phyloP scores from a whole-genome alignment of 2,888 invertebrate genomes.

The Sphinx pinastri region DNA sequence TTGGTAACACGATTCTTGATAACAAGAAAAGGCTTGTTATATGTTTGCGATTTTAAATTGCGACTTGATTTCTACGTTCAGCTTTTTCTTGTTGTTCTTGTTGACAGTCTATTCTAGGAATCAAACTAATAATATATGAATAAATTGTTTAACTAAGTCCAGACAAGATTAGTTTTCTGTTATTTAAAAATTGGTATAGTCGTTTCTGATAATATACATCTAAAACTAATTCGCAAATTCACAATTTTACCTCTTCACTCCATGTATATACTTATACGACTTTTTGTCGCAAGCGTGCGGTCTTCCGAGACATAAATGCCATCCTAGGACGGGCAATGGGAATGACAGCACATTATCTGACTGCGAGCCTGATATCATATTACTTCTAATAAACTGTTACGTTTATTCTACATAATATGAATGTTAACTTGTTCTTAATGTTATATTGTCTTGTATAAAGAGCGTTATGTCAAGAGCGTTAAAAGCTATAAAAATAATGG shows the following conservation, averaged over 20 bases:
- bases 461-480: not conserved
- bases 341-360: constrained; percentile 43
- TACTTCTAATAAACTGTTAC: constrained; percentile 29
- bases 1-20: constrained; percentile 34
- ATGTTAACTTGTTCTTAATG: not conserved
- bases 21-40: constrained; percentile 29
- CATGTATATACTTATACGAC: too few species aligned
- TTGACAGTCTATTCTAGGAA: too few species aligned
- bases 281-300: constrained; percentile 27
- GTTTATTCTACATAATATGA: constrained; percentile 19
- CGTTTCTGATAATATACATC: too few species aligned
- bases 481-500: too few species aligned
- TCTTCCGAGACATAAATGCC: constrained; percentile 34
- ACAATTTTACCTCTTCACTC: too few species aligned
- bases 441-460: not conserved
- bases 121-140: too few species aligned
- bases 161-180: too few species aligned
- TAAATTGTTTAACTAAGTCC: too few species aligned
- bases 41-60: constrained; percentile 7
- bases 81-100: too few species aligned
- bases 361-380: constrained; percentile 30
- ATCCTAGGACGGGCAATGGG: constrained; percentile 39
- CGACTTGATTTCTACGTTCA: too few species aligned
- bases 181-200: too few species aligned
- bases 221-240: too few species aligned